Base-by-base conservation (phyloP, 2,113 vertebrate genomes). In the Sorex fumeus region DNA sequence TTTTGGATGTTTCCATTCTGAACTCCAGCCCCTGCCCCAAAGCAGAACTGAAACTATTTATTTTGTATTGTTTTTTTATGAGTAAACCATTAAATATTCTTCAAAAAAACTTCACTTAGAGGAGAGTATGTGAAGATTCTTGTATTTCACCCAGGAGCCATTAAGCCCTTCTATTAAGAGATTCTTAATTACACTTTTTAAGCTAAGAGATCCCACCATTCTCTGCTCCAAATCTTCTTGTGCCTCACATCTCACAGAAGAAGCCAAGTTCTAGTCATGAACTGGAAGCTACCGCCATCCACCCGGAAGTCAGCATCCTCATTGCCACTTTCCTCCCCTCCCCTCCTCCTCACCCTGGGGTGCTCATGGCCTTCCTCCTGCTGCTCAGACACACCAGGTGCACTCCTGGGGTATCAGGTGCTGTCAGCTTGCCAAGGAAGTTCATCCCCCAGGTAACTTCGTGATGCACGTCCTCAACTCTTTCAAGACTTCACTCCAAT, bases 401-500 rank as follows among this genome's bases (percentile, higher is more conserved):
- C 8, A 8, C 60, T 79, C 86, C 12, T 3, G 1, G 43, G 71
- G 60, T 53, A 23, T 25, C 47, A 10, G 1, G 0, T 40, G 28
- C 62, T 87, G 36, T 16, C 60, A 21, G 27, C 84, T 76, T 72
- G 30, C 34, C 66, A 60, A 11, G 28, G 40, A 88, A 50, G n/a
- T 9, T 64, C 36, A 43, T 10, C 47, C 18, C 12, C 34, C 80
- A 67, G 70, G 45, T 77, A 34, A 64, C 57, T 27, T 53, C 76
- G 5, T 28, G 45, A 23, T 30, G 95, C 70, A 62, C n/a, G 40
- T 70, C 30, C 85, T 84, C 32, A 28, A 70, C 19, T 75, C 89
- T 85, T 78, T 70, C 57, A 91, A 82, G 76, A 66, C 64, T 88
- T 84, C 40, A 36, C 23, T 77, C 69, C 80, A 66, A 90, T 50